phyloP scores from a whole-genome alignment of 2,888 invertebrate species.

The Taphrorychus bicolor region DNA sequence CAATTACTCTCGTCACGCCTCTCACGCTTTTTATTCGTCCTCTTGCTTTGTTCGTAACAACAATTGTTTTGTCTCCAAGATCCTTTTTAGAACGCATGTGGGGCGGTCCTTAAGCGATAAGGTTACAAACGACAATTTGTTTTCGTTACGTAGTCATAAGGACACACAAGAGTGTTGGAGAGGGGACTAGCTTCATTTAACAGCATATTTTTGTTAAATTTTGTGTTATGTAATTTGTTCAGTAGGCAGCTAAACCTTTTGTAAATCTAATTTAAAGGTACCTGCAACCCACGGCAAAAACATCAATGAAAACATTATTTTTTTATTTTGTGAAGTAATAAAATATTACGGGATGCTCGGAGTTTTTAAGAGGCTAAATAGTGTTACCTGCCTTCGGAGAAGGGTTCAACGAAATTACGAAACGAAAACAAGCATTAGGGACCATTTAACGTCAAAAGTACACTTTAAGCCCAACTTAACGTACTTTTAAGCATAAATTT shows the following conservation, averaged over 20 bases:
- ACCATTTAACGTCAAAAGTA: conserved; percentile 32
- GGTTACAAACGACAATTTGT: background rate
- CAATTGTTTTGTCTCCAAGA: conserved; percentile 24
- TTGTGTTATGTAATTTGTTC: no score
- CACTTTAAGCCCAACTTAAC: conserved; percentile 31
- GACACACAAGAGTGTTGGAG: no score
- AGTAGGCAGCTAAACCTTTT: no score
- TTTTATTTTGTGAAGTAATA: background rate
- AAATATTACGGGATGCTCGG: conserved; percentile 10
- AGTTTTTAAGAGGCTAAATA: conserved; percentile 9
- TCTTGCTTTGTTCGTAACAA: conserved; percentile 46
- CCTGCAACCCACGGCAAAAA: no score
- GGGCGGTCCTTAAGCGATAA: background rate
- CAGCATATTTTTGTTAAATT: no score
- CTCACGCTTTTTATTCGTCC: conserved; percentile 47
- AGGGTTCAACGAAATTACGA: conserved; percentile 27
- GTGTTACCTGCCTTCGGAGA: conserved; percentile 17
- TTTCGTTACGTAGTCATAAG: background rate
- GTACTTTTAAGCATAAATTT: conserved; percentile 40
- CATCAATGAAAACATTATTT: no score
- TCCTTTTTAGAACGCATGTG: background rate
- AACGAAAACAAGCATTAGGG: conserved; percentile 28
- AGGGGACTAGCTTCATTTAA: no score
- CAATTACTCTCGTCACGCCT: conserved; percentile 54
- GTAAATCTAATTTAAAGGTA: no score